These are phyloP conservation scores for Troides helena DNA, from an alignment of 2,888 invertebrate genomes.

Conservation along the genomic window DNA sequence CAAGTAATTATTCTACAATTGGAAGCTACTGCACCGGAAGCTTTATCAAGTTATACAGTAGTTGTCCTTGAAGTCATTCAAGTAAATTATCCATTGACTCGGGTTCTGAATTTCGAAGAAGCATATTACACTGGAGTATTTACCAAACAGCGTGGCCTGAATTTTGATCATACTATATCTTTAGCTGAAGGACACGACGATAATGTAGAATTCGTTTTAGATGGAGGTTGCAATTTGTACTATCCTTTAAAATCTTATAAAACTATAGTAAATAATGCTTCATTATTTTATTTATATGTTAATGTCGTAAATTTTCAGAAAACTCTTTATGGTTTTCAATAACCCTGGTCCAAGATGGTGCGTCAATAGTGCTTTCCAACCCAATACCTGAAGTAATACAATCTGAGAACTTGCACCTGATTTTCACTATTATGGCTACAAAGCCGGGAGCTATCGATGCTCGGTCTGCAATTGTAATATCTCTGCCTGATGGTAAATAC, in stretches of 20 bases:
- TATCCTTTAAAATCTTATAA: no score
- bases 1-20: conserved; percentile 40
- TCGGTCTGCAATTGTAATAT: conserved; percentile 39
- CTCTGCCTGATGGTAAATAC: conserved; percentile 36
- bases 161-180: conserved; percentile 36
- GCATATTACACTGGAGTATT: conserved; percentile 45
- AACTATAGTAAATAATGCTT: no score
- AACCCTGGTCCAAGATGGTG: conserved; percentile 29
- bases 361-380: conserved; percentile 29
- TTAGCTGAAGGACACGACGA: conserved; percentile 39
- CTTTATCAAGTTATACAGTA: conserved; percentile 38
- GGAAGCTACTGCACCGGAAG: conserved; percentile 39
- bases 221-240: conserved; percentile 39
- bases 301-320: conserved; percentile 36
- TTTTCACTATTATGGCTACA: conserved; percentile 39
- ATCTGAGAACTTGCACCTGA: conserved; percentile 40
- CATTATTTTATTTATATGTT: background rate
- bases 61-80: conserved; percentile 37
- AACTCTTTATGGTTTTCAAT: conserved; percentile 41
- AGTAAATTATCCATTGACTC: conserved; percentile 12
- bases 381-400: conserved; percentile 39
- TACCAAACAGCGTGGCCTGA: conserved; percentile 35
- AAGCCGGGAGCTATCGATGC: conserved; percentile 32
- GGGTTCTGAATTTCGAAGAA: conserved; percentile 31
- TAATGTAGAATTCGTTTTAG: conserved; percentile 38